Conservation (phyloP, 2,113 vertebrate species). For the Nanorana parkeri region DNA sequence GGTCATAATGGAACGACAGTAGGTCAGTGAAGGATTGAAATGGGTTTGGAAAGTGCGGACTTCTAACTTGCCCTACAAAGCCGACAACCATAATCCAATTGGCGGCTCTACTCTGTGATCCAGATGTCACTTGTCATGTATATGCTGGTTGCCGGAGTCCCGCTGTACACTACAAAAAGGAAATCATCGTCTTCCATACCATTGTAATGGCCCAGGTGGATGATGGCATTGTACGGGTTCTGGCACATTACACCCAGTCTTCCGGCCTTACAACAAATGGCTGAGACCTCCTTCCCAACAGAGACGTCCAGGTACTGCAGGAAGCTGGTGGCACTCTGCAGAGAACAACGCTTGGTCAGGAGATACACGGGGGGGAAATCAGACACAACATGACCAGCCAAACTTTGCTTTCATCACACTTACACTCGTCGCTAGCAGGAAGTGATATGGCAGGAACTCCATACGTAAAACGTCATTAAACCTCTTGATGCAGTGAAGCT, state of each 20-base stretch:
- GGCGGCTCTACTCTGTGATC: too few relatives aligned
- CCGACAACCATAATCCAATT: too few relatives aligned
- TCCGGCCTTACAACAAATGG: constrained; percentile 78
- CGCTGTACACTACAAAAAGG: too few relatives aligned
- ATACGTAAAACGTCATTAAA: constrained; percentile 83
- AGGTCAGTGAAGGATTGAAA: too few relatives aligned
- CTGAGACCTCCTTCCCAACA: constrained; percentile 82
- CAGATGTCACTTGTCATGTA: too few relatives aligned
- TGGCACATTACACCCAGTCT: constrained; percentile 85
- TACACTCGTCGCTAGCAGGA: constrained; percentile 78
- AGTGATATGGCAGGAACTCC: constrained; percentile 89
- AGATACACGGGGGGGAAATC: too few relatives aligned
- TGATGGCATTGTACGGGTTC: constrained; percentile 85
- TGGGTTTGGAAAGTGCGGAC: too few relatives aligned
- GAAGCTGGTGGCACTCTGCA: constrained; percentile 84
- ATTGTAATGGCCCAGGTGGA: constrained; percentile 85
- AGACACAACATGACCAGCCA: too few relatives aligned
- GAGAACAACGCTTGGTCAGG: not conserved
- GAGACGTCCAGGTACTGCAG: constrained; percentile 90
- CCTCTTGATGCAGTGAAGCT: constrained; percentile 87
- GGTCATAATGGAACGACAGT: too few relatives aligned
- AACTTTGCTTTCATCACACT: constrained; percentile 26
- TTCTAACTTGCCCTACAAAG: too few relatives aligned
- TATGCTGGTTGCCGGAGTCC: too few relatives aligned
- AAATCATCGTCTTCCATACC: constrained; percentile 59